Base-by-base conservation (phyloP, 2,888 invertebrate genomes). In the Ashinkailepas kermadecensis region DNA sequence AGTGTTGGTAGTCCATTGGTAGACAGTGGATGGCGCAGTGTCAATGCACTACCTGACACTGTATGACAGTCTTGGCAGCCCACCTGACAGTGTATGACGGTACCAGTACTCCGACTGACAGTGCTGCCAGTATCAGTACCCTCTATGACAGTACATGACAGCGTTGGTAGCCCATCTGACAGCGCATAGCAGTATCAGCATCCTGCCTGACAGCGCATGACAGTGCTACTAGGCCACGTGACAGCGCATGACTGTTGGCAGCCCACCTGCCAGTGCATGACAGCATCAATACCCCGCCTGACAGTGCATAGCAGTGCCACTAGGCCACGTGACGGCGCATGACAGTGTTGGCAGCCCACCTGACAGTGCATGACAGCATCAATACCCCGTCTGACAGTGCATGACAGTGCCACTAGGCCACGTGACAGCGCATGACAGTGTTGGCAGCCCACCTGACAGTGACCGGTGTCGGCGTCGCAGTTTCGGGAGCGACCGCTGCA, bases 381-480 rank as follows among this genome's bases (percentile, higher is more conserved):
- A 67, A 23, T 23, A 13, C 21, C 65, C 23, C 65, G 23, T 23
- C 65, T 23, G 65, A 23, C 56, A 78, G 57, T 21, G 39, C 56
- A 39, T 11, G 78, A 8, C 57, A 58, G 78, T 57, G 78, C 11
- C 78, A 15, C n/a, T n/a, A 54, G 39, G 57, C 21, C 54, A 58
- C 80, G 9, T 21, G 62, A 25, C 59, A 80, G 64, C 18, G 25
- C 21, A 10, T 18, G n/a, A 12, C 58, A 18, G 18, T 25, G 54
- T 21, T 18, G 62, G 15, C n/a, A 54, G n/a, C n/a, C n/a, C 78
- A 95, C 96, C 89, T 92, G 87, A 86, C 97, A 98, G 83, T 92
- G 88, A 81, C 97, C 97, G 25, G 95, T 95, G 86, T 94, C 93
- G 0, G 91, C 91, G 86, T 97, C 91, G 86, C 97, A 98, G 21